A percentile compares a stretch with the other conserved stretches of the same genome.
phyloP scores from a whole-genome alignment of 2,888 invertebrate species.

The Dendrolimus pini region DNA sequence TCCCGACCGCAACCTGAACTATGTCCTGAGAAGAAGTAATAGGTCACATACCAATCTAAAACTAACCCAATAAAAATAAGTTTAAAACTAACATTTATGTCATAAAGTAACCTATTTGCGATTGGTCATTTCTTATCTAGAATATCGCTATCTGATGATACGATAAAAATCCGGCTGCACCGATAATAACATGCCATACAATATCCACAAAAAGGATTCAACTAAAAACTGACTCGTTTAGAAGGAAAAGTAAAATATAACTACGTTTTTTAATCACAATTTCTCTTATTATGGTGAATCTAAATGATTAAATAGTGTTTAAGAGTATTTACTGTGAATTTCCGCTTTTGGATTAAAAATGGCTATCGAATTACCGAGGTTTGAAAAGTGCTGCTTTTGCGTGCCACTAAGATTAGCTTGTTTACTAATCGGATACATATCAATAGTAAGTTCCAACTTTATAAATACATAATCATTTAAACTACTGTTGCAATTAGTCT shows the following conservation, averaged over 20 bases:
- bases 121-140: not conserved
- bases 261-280: too few species aligned
- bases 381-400: slow-evolving; percentile 51
- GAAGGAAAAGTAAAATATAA: not conserved
- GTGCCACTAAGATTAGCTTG: slow-evolving; percentile 45
- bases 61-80: not conserved
- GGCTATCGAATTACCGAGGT: slow-evolving; percentile 34
- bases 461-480: not conserved
- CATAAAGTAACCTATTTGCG: not conserved
- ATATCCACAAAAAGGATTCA: not conserved
- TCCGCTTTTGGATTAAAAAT: slow-evolving; percentile 13
- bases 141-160: not conserved
- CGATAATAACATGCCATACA: not conserved
- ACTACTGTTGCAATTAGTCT: too few species aligned
- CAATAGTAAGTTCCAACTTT: slow-evolving; percentile 46
- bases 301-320: too few species aligned
- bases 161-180: not conserved
- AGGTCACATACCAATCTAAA: too few species aligned
- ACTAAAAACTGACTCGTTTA: not conserved
- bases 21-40: too few species aligned
- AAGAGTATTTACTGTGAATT: too few species aligned
- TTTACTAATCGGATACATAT: slow-evolving; percentile 54
- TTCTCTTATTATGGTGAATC: too few species aligned
- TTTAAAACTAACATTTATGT: not conserved
- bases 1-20: too few species aligned